Conservation (phyloP, 2,797 vertebrate genomes). For the Phyllotis vaccarum region DNA sequence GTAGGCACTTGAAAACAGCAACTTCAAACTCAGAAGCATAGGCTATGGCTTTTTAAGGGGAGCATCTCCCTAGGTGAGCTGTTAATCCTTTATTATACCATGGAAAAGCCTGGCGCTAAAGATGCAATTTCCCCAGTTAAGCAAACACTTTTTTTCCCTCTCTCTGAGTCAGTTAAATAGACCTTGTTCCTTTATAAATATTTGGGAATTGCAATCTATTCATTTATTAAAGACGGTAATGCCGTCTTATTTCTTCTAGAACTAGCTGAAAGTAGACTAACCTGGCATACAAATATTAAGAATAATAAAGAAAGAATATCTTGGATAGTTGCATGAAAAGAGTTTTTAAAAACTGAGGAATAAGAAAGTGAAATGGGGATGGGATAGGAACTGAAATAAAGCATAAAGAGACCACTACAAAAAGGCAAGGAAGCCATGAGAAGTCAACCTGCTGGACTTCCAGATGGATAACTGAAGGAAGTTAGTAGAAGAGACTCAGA, state of each 20-base stretch:
- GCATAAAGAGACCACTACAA: not conserved
- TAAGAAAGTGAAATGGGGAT: not conserved
- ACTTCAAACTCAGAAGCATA: conserved; percentile 43
- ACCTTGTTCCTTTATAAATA: conserved; percentile 49
- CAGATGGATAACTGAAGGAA: not conserved
- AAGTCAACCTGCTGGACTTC: not conserved
- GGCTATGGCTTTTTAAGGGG: conserved; percentile 56
- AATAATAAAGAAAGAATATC: not conserved
- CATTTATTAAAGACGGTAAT: conserved; percentile 47
- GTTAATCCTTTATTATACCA: conserved; percentile 61
- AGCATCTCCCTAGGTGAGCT: conserved; percentile 22
- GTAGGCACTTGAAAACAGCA: conserved; percentile 44
- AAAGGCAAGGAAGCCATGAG: not conserved
- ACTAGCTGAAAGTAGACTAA: not conserved
- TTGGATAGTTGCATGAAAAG: not conserved
- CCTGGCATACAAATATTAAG: not conserved
- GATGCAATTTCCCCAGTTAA: conserved; percentile 52
- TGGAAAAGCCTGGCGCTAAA: not conserved
- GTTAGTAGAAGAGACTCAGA: not conserved
- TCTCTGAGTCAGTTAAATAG: conserved; percentile 28
- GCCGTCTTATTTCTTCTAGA: not conserved
- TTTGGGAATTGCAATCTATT: not conserved
- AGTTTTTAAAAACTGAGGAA: not conserved
- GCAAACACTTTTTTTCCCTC: conserved; percentile 40
- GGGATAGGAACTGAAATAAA: not conserved